Conservation (phyloP, 2,888 invertebrate species). For the Acanthosepion lycidas region DNA sequence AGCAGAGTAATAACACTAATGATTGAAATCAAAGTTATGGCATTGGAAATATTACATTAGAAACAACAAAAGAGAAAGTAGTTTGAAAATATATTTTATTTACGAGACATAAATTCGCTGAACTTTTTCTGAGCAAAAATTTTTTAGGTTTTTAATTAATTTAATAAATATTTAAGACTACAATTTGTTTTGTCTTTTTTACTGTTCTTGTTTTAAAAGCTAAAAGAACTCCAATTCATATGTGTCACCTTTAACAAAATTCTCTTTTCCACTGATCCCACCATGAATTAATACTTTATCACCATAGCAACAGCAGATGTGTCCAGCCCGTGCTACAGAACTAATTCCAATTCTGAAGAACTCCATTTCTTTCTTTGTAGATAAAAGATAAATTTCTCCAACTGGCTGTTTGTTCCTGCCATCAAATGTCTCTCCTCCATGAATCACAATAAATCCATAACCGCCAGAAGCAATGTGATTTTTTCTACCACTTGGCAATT, state of each 20-base stretch:
- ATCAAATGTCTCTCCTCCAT: constrained; percentile 75
- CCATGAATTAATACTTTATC: constrained; percentile 70
- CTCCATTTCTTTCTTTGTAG: constrained; percentile 55
- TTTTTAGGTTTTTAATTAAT: background rate
- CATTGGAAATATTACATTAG: too few relatives aligned
- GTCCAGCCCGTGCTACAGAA: constrained; percentile 66
- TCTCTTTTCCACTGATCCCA: constrained; percentile 63
- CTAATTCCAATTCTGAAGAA: constrained; percentile 65
- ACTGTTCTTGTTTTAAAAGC: background rate
- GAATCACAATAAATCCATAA: constrained; percentile 63
- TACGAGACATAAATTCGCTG: too few relatives aligned
- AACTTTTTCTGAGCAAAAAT: too few relatives aligned
- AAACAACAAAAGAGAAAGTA: too few relatives aligned
- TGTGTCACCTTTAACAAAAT: constrained; percentile 59
- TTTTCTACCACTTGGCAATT: constrained; percentile 71
- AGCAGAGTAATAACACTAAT: too few relatives aligned
- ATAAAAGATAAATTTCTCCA: constrained; percentile 69
- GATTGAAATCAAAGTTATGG: too few relatives aligned
- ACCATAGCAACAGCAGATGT: constrained; percentile 62
- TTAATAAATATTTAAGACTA: background rate
- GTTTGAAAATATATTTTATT: too few relatives aligned
- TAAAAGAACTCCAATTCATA: constrained; percentile 50
- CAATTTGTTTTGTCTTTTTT: background rate
- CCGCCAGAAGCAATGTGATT: constrained; percentile 68
- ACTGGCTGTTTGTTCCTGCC: constrained; percentile 70